Evolutionary conservation across 2,113 vertebrate genomes (phyloP).

Genomic region (Azemiops feae): DNA sequence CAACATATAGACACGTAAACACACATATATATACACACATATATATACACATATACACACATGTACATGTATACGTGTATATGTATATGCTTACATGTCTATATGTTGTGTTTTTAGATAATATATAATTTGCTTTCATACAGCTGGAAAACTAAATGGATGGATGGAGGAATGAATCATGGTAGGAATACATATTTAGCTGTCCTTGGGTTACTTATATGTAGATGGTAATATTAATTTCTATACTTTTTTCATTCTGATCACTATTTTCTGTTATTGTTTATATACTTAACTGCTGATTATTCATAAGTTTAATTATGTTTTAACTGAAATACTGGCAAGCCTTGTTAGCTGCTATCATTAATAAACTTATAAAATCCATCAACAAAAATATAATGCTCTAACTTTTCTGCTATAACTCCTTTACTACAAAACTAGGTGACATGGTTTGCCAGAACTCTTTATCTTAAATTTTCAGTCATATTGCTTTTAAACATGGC

Average conservation of each 20-base stretch:
- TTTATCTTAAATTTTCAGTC: neutral
- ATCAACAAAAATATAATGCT: neutral
- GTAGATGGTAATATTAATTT: neutral
- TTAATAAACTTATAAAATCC: neutral
- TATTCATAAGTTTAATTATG: neutral
- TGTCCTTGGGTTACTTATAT: neutral
- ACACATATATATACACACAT: neutral
- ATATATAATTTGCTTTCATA: constrained; percentile 35
- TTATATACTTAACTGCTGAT: neutral
- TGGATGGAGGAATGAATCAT: neutral
- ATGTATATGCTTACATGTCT: no score
- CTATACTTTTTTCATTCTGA: neutral
- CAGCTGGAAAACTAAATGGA: constrained; percentile 38
- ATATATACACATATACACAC: constrained; percentile 68
- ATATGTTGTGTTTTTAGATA: constrained; percentile 29
- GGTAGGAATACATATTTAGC: neutral
- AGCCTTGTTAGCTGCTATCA: neutral
- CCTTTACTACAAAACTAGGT: no score
- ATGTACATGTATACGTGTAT: rapidly evolving
- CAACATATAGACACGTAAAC: no score
- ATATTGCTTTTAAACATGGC: neutral
- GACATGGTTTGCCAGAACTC: neutral
- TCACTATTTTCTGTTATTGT: neutral
- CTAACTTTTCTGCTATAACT: neutral
- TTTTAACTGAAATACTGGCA: neutral